These are phyloP conservation scores for Hypomecis atomaria DNA, from an alignment of 2,888 invertebrate genomes.

Conservation along the genomic window DNA sequence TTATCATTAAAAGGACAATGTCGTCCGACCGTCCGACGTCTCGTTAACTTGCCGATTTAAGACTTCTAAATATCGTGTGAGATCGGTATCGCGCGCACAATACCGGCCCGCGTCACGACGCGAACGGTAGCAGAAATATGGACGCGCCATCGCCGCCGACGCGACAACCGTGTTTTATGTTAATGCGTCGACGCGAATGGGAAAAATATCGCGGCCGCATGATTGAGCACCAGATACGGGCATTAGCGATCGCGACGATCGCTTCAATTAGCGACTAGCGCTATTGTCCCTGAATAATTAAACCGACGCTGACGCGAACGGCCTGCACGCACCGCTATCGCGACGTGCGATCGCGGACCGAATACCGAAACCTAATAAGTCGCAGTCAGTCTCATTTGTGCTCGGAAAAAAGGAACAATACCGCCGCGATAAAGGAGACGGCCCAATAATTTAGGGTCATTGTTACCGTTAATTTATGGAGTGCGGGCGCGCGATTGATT, in stretches of 20 bases:
- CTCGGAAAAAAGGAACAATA: constrained; percentile 78
- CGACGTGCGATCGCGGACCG: constrained; percentile 73
- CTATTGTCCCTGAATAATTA: constrained; percentile 76
- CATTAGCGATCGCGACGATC: constrained; percentile 49
- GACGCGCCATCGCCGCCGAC: constrained; percentile 66
- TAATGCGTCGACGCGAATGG: constrained; percentile 75
- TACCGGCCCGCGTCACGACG: constrained; percentile 79
- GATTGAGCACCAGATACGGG: constrained; percentile 75
- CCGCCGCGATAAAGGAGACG: constrained; percentile 76
- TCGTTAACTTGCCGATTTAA: constrained; percentile 81
- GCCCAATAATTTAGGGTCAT: constrained; percentile 83
- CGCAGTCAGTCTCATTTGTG: constrained; percentile 81
- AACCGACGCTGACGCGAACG: constrained; percentile 47
- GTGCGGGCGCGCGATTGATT: constrained; percentile 81
- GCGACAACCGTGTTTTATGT: constrained; percentile 79
- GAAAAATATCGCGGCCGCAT: constrained; percentile 69
- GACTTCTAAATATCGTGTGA: constrained; percentile 80
- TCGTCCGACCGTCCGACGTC: constrained; percentile 50
- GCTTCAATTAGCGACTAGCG: constrained; percentile 59
- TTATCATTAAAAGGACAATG: constrained; percentile 44
- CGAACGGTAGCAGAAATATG: constrained; percentile 75
- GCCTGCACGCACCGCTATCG: constrained; percentile 67
- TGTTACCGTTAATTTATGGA: constrained; percentile 84
- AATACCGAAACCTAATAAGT: constrained; percentile 82
- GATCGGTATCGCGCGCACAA: constrained; percentile 83